Evolutionary conservation across 2,888 invertebrate genomes (phyloP).

Genomic region (Ectemnius cavifrons): DNA sequence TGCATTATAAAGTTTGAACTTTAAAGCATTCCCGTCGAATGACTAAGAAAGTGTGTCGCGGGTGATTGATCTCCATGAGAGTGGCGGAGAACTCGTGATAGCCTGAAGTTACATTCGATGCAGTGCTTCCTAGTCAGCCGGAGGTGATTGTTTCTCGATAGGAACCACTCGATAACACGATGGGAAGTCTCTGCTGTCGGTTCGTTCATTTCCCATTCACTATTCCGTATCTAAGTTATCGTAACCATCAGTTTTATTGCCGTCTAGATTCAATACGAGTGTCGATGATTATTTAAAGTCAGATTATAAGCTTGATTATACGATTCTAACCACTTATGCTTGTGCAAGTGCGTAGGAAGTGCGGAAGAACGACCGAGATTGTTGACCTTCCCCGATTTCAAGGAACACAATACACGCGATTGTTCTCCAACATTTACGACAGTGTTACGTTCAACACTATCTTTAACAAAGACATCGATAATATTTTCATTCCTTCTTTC

Average conservation of each 20-base stretch:
- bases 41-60: too few species aligned
- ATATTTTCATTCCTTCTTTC: too few species aligned
- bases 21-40: too few species aligned
- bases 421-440: not conserved
- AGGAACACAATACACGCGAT: not conserved
- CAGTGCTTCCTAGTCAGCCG: constrained; percentile 15
- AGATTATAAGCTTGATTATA: not conserved
- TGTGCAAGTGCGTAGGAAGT: not conserved
- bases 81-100: too few species aligned
- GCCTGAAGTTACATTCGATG: constrained; percentile 2
- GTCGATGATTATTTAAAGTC: not conserved
- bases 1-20: too few species aligned
- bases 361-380: not conserved
- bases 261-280: constrained; percentile 4
- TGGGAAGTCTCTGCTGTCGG: constrained; percentile 65
- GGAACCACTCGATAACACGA: constrained; percentile 49
- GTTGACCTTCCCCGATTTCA: constrained; percentile 28
- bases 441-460: not conserved
- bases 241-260: constrained; percentile 29
- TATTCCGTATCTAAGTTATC: constrained; percentile 47
- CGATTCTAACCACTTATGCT: not conserved
- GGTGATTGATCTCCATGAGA: too few species aligned
- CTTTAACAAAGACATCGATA: too few species aligned
- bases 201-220: constrained; percentile 53
- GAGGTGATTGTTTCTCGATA: constrained; percentile 40